Evolutionary conservation across 2,888 invertebrate genomes (phyloP).

Genomic region (Anthophora plumipes): DNA sequence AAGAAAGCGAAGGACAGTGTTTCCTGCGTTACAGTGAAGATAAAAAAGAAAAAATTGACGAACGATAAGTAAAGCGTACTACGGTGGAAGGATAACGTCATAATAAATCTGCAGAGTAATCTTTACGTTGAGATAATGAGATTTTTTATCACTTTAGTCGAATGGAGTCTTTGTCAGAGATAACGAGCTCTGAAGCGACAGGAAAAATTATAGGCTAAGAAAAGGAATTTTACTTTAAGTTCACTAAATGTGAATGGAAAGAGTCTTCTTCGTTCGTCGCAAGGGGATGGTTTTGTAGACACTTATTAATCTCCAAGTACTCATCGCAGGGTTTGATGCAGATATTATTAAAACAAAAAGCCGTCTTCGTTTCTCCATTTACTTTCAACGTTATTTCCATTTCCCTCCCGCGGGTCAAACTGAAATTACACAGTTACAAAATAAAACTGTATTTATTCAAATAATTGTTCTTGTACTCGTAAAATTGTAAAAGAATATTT

Average conservation of each 20-base stretch:
- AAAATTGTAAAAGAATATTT: background rate
- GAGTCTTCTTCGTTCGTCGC: constrained; percentile 27
- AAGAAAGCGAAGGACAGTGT: background rate
- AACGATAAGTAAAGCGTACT: constrained; percentile 50
- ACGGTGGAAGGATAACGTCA: constrained; percentile 57
- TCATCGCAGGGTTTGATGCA: constrained; percentile 38
- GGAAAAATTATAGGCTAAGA: constrained; percentile 58
- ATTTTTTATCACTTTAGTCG: constrained; percentile 63
- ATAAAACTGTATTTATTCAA: background rate
- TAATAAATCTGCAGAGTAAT: constrained; percentile 64
- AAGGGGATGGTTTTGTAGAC: constrained; percentile 43
- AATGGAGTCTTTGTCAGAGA: constrained; percentile 60
- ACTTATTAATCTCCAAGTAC: constrained; percentile 51
- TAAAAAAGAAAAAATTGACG: constrained; percentile 19
- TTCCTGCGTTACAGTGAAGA: constrained; percentile 6
- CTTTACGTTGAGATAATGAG: constrained; percentile 62
- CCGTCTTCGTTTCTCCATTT: background rate
- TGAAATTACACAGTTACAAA: background rate
- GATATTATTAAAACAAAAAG: constrained; percentile 43
- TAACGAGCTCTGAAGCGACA: constrained; percentile 60
- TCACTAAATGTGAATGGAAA: constrained; percentile 53
- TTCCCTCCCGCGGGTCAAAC: background rate
- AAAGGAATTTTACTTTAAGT: constrained; percentile 61
- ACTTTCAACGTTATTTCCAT: background rate
- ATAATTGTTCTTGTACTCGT: background rate